Conservation (phyloP, 2,113 vertebrate genomes). For the Colossoma macropomum region DNA sequence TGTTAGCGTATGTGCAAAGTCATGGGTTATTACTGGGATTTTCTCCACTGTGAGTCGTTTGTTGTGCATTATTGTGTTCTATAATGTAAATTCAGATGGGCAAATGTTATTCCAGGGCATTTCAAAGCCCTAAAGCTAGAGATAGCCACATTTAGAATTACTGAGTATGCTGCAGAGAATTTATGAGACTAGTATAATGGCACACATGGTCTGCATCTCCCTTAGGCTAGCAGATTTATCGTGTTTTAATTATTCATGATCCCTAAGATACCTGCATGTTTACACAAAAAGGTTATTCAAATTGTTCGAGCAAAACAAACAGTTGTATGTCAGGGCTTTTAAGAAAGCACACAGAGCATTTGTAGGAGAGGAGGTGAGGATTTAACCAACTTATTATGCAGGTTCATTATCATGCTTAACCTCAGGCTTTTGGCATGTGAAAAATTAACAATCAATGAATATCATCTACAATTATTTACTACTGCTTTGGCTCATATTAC, state of each 20-base stretch:
- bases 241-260: slow-evolving; percentile 55
- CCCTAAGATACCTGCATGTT: slow-evolving; percentile 35
- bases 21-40: background rate
- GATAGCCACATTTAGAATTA: slow-evolving; percentile 30
- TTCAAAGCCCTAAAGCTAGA: slow-evolving; percentile 27
- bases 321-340: slow-evolving; percentile 14
- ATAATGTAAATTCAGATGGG: slow-evolving; percentile 21
- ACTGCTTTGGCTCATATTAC: background rate
- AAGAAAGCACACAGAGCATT: background rate
- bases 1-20: background rate
- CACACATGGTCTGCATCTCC: slow-evolving; percentile 26
- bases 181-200: slow-evolving; percentile 42
- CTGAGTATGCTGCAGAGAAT: slow-evolving; percentile 12
- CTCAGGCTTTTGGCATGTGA: background rate
- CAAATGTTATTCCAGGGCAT: slow-evolving; percentile 18
- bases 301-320: slow-evolving; percentile 25
- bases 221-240: slow-evolving; percentile 14
- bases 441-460: background rate
- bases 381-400: background rate
- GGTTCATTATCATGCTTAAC: background rate
- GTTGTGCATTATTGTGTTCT: background rate
- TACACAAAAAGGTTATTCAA: slow-evolving; percentile 42
- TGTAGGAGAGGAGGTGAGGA: background rate
- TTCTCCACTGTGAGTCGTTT: background rate
- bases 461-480: background rate